These are phyloP conservation scores for Drosophila kanapiae DNA, from an alignment of 1,140 invertebrate species.

Conservation along the genomic window DNA sequence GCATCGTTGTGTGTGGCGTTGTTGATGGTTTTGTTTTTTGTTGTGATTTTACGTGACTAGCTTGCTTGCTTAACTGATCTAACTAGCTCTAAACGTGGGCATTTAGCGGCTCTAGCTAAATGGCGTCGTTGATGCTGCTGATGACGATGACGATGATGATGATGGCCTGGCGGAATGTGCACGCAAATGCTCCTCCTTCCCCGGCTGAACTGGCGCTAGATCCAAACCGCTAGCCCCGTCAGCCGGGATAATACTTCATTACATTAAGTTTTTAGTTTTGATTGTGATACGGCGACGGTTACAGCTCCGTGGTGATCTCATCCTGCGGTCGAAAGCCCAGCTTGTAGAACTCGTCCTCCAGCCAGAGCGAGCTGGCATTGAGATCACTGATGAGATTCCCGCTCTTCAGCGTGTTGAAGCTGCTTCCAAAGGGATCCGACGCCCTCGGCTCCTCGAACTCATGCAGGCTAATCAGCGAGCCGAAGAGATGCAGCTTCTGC, in stretches of 20 bases:
- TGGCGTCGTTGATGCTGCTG: slow-evolving; percentile 24
- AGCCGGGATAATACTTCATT: slow-evolving; percentile 68
- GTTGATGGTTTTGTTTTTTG: slow-evolving; percentile 52
- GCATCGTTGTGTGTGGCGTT: slow-evolving; percentile 47
- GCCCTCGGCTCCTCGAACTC: slow-evolving; percentile 83
- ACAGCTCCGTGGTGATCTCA: slow-evolving; percentile 91
- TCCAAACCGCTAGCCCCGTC: slow-evolving; percentile 49
- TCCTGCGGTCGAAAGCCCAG: slow-evolving; percentile 90
- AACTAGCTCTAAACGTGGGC: slow-evolving; percentile 73
- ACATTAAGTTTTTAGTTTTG: slow-evolving; percentile 39
- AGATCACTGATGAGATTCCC: slow-evolving; percentile 86
- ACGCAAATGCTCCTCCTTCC: slow-evolving; percentile 49
- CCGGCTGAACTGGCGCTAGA: slow-evolving; percentile 54
- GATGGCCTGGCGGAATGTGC: slow-evolving; percentile 74
- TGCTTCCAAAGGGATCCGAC: slow-evolving; percentile 86
- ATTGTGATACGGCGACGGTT: slow-evolving; percentile 37
- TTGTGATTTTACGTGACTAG: slow-evolving; percentile 81
- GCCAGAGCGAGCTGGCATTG: slow-evolving; percentile 87
- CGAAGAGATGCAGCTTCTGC: slow-evolving; percentile 82
- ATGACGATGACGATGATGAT: slow-evolving; percentile 25
- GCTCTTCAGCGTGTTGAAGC: slow-evolving; percentile 86
- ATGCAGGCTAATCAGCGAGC: slow-evolving; percentile 86
- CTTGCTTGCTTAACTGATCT: slow-evolving; percentile 68
- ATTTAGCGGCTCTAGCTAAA: slow-evolving; percentile 73
- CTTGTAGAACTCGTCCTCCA: slow-evolving; percentile 90